Percentiles rank a stretch among this genome's conserved stretches.
Evolutionary conservation across 64 coral and sea anemone genomes (phyloP).

Genomic region (Stichodactyla helianthus): DNA sequence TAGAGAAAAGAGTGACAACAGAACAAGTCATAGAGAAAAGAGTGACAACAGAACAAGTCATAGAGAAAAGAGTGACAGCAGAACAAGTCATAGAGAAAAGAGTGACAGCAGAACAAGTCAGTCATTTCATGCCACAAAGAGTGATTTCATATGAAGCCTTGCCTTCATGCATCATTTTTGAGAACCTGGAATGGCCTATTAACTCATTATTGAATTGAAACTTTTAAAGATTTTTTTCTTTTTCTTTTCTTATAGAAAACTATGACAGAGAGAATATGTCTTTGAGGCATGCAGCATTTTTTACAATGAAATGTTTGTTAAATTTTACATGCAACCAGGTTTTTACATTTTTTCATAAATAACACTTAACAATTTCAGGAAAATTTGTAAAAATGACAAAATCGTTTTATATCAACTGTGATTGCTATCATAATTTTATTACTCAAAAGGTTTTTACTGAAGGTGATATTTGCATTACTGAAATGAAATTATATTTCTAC

Average conservation of each 20-base stretch:
- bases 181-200: no score
- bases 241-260: constrained; percentile 2
- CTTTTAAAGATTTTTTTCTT: neutral
- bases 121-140: no score
- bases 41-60: no score
- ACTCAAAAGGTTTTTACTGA: neutral
- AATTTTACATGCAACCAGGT: neutral
- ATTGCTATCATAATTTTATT: neutral
- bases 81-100: no score
- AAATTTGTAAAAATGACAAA: neutral
- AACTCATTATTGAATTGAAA: no score
- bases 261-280: constrained; percentile 26
- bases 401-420: neutral
- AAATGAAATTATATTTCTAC: neutral
- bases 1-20: no score
- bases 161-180: no score
- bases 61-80: no score
- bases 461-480: neutral
- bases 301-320: neutral
- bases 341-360: neutral
- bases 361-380: neutral
- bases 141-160: no score
- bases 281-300: neutral
- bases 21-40: no score
- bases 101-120: no score